Conservation (phyloP, 2,797 vertebrate genomes). For the Cuculus canorus region DNA sequence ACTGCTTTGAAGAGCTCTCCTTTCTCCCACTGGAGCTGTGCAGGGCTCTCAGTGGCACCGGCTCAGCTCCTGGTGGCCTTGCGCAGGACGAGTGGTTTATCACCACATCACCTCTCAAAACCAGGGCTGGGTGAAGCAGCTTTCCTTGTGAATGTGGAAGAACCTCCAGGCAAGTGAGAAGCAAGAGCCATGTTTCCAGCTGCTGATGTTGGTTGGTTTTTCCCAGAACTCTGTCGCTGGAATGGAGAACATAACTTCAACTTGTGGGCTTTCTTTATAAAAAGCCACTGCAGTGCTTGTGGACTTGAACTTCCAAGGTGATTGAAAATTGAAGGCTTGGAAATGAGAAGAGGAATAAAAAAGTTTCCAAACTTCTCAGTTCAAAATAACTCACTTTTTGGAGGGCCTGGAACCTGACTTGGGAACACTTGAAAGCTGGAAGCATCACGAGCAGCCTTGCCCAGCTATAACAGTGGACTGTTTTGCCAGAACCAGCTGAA, state of each 20-base stretch:
- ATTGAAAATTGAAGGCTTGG: neutral
- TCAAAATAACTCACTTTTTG: neutral
- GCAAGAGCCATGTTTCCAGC: neutral
- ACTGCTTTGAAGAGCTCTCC: neutral
- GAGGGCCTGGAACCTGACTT: neutral
- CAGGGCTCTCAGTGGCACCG: neutral
- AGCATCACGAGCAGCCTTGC: accelerated
- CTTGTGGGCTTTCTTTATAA: neutral
- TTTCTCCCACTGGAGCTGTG: neutral
- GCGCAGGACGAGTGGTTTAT: neutral
- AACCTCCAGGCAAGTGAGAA: neutral
- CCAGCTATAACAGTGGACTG: neutral
- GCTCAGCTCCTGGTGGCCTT: neutral
- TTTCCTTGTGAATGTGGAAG: neutral
- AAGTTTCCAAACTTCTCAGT: neutral
- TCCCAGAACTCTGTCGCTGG: neutral
- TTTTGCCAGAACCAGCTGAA: neutral
- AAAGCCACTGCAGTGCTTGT: neutral
- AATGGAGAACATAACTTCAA: neutral
- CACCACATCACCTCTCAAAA: accelerated
- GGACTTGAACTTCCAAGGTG: neutral
- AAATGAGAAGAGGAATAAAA: neutral
- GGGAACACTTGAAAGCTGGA: neutral
- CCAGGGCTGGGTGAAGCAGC: neutral
- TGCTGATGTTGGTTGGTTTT: neutral